Conservation (phyloP, 64 coral and sea anemone species). For the Exaiptasia diaphana region DNA sequence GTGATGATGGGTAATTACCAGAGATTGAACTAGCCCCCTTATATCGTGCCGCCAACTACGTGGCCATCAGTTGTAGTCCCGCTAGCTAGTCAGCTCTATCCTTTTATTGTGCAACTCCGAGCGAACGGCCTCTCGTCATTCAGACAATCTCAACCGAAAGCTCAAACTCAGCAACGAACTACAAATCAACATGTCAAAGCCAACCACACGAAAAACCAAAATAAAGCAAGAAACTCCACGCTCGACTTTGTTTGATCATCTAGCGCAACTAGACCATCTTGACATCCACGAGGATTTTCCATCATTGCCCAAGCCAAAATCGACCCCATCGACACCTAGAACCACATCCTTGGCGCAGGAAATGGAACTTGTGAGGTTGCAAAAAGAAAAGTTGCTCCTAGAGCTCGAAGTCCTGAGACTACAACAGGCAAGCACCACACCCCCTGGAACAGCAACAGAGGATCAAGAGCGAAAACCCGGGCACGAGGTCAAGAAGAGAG, state of each 20-base stretch:
- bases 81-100: too few species aligned
- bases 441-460: background rate
- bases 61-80: too few species aligned
- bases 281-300: background rate
- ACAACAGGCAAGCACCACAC: background rate
- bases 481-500: background rate
- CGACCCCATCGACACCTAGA: background rate
- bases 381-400: slow-evolving; percentile 6
- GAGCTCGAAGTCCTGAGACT: background rate
- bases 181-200: background rate
- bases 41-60: too few species aligned
- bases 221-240: background rate
- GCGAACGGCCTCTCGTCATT: background rate
- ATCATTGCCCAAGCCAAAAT: background rate
- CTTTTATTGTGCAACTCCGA: background rate
- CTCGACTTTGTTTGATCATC: background rate
- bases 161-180: background rate
- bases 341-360: background rate
- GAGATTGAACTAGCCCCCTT: too few species aligned
- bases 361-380: background rate
- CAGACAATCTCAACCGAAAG: background rate
- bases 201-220: too few species aligned
- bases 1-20: too few species aligned
- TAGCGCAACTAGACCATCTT: background rate
- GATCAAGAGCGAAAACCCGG: too few species aligned